A percentile compares a stretch with the other conserved stretches of the same genome.
Conservation (phyloP, 92 coral and sea anemone species). For the Pocillopora meandrina region DNA sequence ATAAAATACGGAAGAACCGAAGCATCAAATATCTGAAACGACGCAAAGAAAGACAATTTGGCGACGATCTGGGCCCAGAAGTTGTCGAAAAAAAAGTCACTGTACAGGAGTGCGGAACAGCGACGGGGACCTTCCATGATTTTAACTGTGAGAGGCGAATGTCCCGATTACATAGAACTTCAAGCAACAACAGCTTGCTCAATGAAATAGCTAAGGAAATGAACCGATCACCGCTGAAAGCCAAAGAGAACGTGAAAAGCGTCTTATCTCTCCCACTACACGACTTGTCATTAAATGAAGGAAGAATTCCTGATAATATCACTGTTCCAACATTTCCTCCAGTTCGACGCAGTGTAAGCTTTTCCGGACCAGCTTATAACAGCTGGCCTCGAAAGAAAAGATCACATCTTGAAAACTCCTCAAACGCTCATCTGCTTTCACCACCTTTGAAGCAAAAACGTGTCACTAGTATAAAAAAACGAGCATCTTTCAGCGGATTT, state of each 20-base stretch:
- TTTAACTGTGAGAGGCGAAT: constrained; percentile 64
- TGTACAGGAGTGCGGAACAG: constrained; percentile 63
- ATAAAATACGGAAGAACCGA: constrained; percentile 56
- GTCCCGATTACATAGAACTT: constrained; percentile 31
- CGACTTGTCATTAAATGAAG: constrained; percentile 39
- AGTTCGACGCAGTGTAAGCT: constrained; percentile 51
- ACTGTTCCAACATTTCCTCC: constrained; percentile 21
- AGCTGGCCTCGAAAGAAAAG: constrained; percentile 85
- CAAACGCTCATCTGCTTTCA: constrained; percentile 42
- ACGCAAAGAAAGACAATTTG: constrained; percentile 59
- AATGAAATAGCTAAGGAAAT: constrained; percentile 78
- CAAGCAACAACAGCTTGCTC: constrained; percentile 50
- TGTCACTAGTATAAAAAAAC: constrained; percentile 59
- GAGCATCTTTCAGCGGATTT: constrained; percentile 89
- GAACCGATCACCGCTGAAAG: constrained; percentile 47
- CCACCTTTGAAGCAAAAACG: constrained; percentile 87
- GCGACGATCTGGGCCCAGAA: constrained; percentile 26
- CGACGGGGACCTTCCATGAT: constrained; percentile 94
- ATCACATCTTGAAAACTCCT: constrained; percentile 9
- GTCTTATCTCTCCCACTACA: constrained; percentile 47
- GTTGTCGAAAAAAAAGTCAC: constrained; percentile 37
- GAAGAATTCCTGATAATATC: not conserved
- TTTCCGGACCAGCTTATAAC: constrained; percentile 68
- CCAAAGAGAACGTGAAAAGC: constrained; percentile 42
- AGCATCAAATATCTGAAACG: constrained; percentile 72